Conservation (phyloP, 2,888 invertebrate genomes). For the Alviniconcha strummeri region DNA sequence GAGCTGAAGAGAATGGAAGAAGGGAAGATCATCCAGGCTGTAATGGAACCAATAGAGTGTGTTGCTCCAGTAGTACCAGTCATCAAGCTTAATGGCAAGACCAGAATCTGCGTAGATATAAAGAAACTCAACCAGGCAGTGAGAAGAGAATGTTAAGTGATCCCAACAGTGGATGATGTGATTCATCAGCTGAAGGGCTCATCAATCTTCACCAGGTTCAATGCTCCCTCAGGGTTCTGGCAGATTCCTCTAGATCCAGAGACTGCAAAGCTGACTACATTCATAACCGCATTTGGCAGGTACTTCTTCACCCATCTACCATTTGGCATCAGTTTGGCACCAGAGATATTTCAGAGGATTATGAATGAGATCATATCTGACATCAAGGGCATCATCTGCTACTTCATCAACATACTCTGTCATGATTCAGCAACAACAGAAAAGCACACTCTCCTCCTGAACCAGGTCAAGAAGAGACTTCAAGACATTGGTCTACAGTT, state of each 20-base stretch:
- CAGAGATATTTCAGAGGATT: slow-evolving; percentile 41
- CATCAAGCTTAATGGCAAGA: background rate
- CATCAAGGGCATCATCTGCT: background rate
- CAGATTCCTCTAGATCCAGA: slow-evolving; percentile 35
- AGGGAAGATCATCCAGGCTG: slow-evolving; percentile 39
- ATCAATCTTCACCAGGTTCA: slow-evolving; percentile 39
- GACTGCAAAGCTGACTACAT: slow-evolving; percentile 37
- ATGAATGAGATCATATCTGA: slow-evolving; percentile 25
- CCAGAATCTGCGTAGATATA: background rate
- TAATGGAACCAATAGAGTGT: slow-evolving; percentile 44
- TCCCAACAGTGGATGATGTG: slow-evolving; percentile 10
- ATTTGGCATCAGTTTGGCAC: slow-evolving; percentile 37
- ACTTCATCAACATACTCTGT: slow-evolving; percentile 42
- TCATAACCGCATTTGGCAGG: slow-evolving; percentile 37
- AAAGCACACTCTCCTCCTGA: slow-evolving; percentile 37
- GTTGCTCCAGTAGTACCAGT: slow-evolving; percentile 17
- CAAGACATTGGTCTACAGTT: slow-evolving; percentile 38
- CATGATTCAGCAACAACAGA: slow-evolving; percentile 28
- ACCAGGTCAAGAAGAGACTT: slow-evolving; percentile 31
- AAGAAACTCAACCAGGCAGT: background rate
- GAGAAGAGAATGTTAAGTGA: slow-evolving; percentile 23
- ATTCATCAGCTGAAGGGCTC: slow-evolving; percentile 30
- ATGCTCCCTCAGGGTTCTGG: slow-evolving; percentile 45
- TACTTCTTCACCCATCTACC: slow-evolving; percentile 34
- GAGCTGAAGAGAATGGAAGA: slow-evolving; percentile 41